These are phyloP conservation scores for Halesus radiatus DNA, from an alignment of 1,140 invertebrate genomes.

Conservation along the genomic window DNA sequence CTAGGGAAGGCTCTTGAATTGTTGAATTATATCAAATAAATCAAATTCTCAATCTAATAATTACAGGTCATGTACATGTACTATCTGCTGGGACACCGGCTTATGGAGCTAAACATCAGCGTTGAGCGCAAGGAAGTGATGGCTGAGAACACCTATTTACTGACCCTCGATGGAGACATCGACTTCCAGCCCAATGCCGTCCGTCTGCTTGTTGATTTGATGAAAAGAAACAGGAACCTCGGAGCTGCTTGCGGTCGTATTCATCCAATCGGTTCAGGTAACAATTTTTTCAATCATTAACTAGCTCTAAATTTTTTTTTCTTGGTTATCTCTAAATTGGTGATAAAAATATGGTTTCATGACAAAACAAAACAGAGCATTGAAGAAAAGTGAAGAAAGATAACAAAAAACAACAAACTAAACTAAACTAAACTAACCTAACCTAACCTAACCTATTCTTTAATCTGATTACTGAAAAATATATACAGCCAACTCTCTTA, in stretches of 20 bases:
- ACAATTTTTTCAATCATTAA: neutral
- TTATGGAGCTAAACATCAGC: conserved; percentile 95
- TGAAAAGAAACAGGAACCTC: conserved; percentile 98
- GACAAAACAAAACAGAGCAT: too few relatives aligned
- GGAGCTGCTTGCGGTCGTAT: conserved; percentile 98
- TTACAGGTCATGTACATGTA: conserved; percentile 98
- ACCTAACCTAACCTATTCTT: too few relatives aligned
- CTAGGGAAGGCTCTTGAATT: too few relatives aligned
- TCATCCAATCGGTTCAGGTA: conserved; percentile 94
- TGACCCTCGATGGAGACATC: conserved; percentile 98
- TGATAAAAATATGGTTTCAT: too few relatives aligned
- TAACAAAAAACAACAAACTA: too few relatives aligned
- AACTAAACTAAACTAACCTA: too few relatives aligned
- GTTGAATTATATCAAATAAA: too few relatives aligned
- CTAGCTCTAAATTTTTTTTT: too few relatives aligned
- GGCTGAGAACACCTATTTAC: conserved; percentile 95
- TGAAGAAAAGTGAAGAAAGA: too few relatives aligned
- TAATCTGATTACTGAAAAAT: too few relatives aligned
- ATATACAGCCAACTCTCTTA: too few relatives aligned
- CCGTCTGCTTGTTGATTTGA: conserved; percentile 93
- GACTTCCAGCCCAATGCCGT: conserved; percentile 98
- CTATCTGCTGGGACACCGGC: conserved; percentile 93
- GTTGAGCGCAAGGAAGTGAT: conserved; percentile 94
- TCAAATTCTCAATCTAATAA: neutral
- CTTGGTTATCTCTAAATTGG: too few relatives aligned